Percentiles rank a stretch among this genome's conserved stretches.
phyloP scores from a whole-genome alignment of 1,140 invertebrate genomes.

The Zaprionus taronus region DNA sequence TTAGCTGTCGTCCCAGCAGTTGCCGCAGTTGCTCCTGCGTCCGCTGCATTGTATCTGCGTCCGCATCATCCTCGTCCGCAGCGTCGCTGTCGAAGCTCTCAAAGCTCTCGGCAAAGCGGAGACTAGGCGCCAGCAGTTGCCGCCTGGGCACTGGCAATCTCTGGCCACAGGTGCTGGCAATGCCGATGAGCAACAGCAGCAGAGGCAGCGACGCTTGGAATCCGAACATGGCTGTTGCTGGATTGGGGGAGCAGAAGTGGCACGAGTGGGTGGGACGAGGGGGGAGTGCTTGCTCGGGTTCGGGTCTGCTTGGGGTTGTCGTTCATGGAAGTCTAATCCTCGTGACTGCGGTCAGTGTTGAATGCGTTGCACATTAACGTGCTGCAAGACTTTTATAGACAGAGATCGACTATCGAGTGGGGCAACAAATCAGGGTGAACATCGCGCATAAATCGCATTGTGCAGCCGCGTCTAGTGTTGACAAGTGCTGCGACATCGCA shows the following conservation, averaged over 20 bases:
- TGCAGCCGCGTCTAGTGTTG: conserved; percentile 2
- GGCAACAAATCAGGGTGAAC: conserved; percentile 30
- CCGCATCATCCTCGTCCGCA: background rate
- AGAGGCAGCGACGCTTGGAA: background rate
- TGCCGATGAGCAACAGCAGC: conserved; percentile 27
- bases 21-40: conserved; percentile 51
- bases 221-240: background rate
- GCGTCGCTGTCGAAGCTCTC: conserved; percentile 25
- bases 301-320: background rate
- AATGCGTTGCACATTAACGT: conserved; percentile 22
- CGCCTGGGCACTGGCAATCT: conserved; percentile 5
- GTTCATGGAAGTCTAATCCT: conserved; percentile 1
- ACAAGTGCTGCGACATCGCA: conserved; percentile 25
- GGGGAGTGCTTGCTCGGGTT: conserved; percentile 4
- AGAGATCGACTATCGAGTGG: background rate
- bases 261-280: no score
- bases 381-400: conserved; percentile 38
- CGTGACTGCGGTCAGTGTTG: conserved; percentile 15
- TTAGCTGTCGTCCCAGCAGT: conserved; percentile 55
- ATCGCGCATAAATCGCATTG: conserved; percentile 35
- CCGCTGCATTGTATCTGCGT: background rate
- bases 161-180: conserved; percentile 21
- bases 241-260: background rate
- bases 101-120: conserved; percentile 38
- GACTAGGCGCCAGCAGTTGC: conserved; percentile 17